Evolutionary conservation across 2,797 vertebrate genomes (phyloP).

Genomic region (Hybognathus amarus): DNA sequence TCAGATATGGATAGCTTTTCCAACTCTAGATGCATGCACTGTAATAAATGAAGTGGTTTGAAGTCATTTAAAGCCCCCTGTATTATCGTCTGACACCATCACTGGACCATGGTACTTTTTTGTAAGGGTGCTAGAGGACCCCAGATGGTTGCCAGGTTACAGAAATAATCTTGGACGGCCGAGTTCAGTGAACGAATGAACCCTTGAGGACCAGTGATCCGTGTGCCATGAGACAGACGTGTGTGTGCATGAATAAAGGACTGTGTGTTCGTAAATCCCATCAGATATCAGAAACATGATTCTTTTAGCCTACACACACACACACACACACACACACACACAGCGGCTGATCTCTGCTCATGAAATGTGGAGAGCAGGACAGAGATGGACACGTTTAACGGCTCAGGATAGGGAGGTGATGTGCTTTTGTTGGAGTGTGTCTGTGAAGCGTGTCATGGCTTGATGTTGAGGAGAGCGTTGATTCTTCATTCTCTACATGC

Average conservation of each 20-base stretch:
- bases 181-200: conserved; percentile 27
- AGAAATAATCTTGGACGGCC: conserved; percentile 8
- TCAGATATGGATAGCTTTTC: too few relatives aligned
- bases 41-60: background rate
- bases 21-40: too few relatives aligned
- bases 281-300: conserved; percentile 47
- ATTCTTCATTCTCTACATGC: background rate
- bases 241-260: conserved; percentile 18
- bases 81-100: background rate
- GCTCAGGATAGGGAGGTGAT: conserved; percentile 5
- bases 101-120: background rate
- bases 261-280: conserved; percentile 28
- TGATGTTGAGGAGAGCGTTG: background rate
- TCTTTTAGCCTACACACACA: background rate
- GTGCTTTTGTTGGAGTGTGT: background rate
- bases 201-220: conserved; percentile 21
- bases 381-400: conserved; percentile 15
- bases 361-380: background rate
- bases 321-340: conserved; percentile 9
- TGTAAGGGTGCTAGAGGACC: background rate
- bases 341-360: background rate
- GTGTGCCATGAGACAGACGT: conserved; percentile 34
- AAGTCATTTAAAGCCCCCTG: background rate
- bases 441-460: background rate
- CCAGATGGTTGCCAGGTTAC: conserved; percentile 8